phyloP scores from a whole-genome alignment of 1,140 invertebrate species.

The Coptotermes formosanus region DNA sequence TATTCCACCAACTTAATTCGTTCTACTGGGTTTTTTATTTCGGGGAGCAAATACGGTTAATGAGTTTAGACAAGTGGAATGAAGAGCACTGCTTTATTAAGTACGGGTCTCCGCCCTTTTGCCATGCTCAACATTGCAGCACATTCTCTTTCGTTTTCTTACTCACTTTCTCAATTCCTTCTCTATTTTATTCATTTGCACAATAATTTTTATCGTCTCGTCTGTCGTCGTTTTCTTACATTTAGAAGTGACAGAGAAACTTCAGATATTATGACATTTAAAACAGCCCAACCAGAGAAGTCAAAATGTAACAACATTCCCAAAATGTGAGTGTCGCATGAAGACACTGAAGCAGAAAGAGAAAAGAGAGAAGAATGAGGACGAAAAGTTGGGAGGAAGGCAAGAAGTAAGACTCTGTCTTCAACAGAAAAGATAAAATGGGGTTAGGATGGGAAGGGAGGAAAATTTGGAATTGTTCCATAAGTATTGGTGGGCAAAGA shows the following conservation, averaged over 20 bases:
- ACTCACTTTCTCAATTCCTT: background rate
- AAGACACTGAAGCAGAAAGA: background rate
- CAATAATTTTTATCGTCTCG: background rate
- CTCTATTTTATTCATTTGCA: background rate
- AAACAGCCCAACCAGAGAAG: background rate
- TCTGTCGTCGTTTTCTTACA: background rate
- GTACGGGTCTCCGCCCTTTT: background rate
- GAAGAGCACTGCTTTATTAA: background rate
- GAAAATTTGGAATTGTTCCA: background rate
- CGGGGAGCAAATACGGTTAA: background rate
- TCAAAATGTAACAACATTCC: background rate
- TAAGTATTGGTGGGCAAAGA: background rate
- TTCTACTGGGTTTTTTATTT: background rate
- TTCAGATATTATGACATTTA: background rate
- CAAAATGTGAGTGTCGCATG: background rate
- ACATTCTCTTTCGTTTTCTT: background rate
- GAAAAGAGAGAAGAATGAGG: background rate
- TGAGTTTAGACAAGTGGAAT: background rate
- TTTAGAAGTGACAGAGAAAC: background rate
- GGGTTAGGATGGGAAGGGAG: background rate
- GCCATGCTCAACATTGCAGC: background rate
- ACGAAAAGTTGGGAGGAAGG: background rate
- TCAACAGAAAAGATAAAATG: background rate
- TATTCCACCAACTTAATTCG: slow-evolving; percentile 7
- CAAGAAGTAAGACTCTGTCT: background rate